Evolutionary conservation across 2,113 vertebrate genomes (phyloP).

Genomic region (Rhynchomys soricoides): DNA sequence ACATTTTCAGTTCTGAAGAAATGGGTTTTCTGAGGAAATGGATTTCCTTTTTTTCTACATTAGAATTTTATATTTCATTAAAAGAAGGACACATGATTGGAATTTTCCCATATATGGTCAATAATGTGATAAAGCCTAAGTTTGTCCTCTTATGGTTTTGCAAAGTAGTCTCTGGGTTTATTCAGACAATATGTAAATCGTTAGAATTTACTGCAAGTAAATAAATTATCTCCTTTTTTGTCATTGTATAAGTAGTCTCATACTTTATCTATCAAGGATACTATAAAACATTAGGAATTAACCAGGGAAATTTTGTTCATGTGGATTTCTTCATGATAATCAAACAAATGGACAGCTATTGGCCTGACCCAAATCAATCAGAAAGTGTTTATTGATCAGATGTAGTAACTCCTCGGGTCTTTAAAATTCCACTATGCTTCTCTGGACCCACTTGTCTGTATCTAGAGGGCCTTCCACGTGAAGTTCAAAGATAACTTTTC

Average conservation of each 20-base stretch:
- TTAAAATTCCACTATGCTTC: background rate
- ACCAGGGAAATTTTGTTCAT: background rate
- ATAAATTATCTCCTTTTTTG: slow-evolving; percentile 12
- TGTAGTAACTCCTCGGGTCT: background rate
- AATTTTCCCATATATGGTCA: background rate
- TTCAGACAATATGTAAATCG: background rate
- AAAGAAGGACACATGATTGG: background rate
- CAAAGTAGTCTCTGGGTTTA: background rate
- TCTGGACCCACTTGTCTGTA: background rate
- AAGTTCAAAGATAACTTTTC: background rate
- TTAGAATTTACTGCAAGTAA: slow-evolving; percentile 39
- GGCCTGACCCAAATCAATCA: background rate
- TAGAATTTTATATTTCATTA: background rate
- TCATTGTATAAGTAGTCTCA: background rate
- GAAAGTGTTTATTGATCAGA: background rate
- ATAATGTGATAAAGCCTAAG: background rate
- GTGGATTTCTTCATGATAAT: background rate
- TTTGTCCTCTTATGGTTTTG: background rate
- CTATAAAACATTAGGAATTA: background rate
- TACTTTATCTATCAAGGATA: background rate
- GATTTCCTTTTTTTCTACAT: background rate
- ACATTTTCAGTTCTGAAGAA: background rate
- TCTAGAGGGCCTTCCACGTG: background rate
- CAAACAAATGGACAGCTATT: background rate
- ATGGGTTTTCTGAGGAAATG: slow-evolving; percentile 24